A percentile compares a stretch with the other conserved stretches of the same genome.
Evolutionary conservation across 2,113 vertebrate genomes (phyloP).

Genomic region (Malurus melanocephalus): DNA sequence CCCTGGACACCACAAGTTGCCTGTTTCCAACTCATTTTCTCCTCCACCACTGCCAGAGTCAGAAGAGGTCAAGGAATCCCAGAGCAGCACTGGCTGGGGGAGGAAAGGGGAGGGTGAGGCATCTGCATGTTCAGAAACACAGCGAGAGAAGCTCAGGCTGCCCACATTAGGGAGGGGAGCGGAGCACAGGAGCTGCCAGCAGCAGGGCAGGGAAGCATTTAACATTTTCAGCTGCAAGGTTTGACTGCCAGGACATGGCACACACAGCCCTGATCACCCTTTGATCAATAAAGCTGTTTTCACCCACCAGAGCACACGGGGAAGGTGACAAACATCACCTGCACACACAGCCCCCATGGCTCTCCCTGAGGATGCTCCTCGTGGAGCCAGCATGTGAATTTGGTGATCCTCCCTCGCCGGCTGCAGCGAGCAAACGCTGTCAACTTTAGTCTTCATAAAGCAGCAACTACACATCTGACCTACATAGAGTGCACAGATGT

Average conservation of each 20-base stretch:
- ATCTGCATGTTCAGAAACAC: neutral
- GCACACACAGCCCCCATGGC: neutral
- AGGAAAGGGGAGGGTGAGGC: neutral
- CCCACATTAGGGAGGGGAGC: neutral
- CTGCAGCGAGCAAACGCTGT: constrained; percentile 6
- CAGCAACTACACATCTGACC: constrained; percentile 44
- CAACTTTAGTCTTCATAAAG: constrained; percentile 37
- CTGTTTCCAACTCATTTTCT: neutral
- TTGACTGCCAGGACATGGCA: constrained; percentile 3
- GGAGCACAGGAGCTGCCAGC: constrained; percentile 21
- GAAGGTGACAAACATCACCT: neutral
- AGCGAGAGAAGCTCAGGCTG: neutral
- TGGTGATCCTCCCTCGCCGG: neutral
- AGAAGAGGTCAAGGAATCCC: neutral
- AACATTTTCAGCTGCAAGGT: neutral
- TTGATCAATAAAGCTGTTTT: neutral
- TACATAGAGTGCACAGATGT: constrained; percentile 52
- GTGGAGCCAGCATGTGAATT: neutral
- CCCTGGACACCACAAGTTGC: neutral
- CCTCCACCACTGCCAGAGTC: neutral
- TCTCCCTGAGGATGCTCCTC: neutral
- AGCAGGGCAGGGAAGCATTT: neutral
- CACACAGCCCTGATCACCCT: neutral
- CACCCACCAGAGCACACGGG: neutral
- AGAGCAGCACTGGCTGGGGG: neutral